Percentiles rank a stretch among this genome's conserved stretches.
phyloP scores from a whole-genome alignment of 2,888 invertebrate species.

The Mesochorus sp. region DNA sequence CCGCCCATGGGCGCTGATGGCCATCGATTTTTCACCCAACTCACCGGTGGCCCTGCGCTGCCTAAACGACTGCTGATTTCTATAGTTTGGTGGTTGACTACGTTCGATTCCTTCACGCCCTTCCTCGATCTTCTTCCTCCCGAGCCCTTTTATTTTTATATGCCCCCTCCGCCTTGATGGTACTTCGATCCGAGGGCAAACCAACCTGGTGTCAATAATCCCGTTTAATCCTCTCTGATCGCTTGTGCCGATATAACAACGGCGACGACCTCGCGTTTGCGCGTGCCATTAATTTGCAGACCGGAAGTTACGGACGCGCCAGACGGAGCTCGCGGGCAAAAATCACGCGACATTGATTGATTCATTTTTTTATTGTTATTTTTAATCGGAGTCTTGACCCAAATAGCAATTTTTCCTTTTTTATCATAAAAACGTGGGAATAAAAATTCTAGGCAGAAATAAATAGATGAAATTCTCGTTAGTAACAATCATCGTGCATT shows the following conservation, averaged over 20 bases:
- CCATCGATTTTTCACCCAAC: conserved; percentile 80
- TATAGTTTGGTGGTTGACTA: not conserved
- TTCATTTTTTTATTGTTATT: not conserved
- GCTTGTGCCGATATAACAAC: not conserved
- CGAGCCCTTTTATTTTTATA: conserved; percentile 14
- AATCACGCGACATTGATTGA: not conserved
- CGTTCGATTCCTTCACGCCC: conserved; percentile 2
- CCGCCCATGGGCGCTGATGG: conserved; percentile 93
- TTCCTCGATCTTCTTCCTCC: conserved; percentile 38
- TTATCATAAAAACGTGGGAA: not conserved
- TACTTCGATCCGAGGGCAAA: conserved; percentile 30
- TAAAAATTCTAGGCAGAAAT: not conserved
- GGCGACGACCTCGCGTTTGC: not conserved
- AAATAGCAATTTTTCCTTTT: not conserved
- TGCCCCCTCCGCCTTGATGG: conserved; percentile 7
- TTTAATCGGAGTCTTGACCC: not conserved
- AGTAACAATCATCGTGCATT: conserved; percentile 2
- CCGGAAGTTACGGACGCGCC: conserved; percentile 8
- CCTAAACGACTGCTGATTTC: conserved; percentile 66
- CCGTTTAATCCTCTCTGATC: conserved; percentile 20
- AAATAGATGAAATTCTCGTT: not conserved
- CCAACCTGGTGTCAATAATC: conserved; percentile 57
- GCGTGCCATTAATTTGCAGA: not conserved
- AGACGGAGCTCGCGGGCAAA: not conserved
- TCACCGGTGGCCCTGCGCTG: conserved; percentile 71